Base-by-base conservation (phyloP, 2,113 vertebrate species). In the Prietella phreatophila region DNA sequence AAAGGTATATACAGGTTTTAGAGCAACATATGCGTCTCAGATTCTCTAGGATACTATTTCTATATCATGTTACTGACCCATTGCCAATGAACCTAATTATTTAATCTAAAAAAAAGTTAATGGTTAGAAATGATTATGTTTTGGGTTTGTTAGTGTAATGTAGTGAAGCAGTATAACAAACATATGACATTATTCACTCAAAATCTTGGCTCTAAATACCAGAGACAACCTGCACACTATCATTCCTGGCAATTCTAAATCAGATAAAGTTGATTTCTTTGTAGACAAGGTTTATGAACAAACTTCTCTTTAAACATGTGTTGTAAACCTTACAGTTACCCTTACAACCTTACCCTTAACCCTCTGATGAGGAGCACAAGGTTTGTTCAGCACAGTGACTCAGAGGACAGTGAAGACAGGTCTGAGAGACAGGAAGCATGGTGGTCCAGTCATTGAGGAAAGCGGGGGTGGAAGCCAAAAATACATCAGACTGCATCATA, bases 391-490 rank as follows among this genome's bases (percentile, higher is more conserved):
- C 17, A 11, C 69, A 36, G 53, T 89, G 81, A 89, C 85, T 91
- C 73, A 86, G 89, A 83, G 75, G 85, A 91, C 91, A 91, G 87
- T 90, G 71, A 85, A 85, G 27, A 87, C n/a, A 60, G 47, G 73
- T 84, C 86, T 78, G 88, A 90, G 81, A 93, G 87, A 92, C 91
- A 93, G 92, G 92, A 93, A 93, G 91, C 84, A 89, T 61, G 55
- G 84, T 76, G 87, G 84, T 82, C 88, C 55, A 91, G 91, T 94
- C 93, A 93, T 89, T 79, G 91, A 92, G 92, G 90, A 92, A 93
- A 89, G 85, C 84, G 91, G 85, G 85, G 91, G 91, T 63, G 91
- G 90, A 90, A 87, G 89, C 89, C 91, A 92, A 91, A 76, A 93
- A 93, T 92, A 94, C 86, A 78, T 61, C 76, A 92, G 87, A 92